These are phyloP conservation scores for Forpus xanthops DNA, from an alignment of 2,797 vertebrate genomes.

Conservation along the genomic window DNA sequence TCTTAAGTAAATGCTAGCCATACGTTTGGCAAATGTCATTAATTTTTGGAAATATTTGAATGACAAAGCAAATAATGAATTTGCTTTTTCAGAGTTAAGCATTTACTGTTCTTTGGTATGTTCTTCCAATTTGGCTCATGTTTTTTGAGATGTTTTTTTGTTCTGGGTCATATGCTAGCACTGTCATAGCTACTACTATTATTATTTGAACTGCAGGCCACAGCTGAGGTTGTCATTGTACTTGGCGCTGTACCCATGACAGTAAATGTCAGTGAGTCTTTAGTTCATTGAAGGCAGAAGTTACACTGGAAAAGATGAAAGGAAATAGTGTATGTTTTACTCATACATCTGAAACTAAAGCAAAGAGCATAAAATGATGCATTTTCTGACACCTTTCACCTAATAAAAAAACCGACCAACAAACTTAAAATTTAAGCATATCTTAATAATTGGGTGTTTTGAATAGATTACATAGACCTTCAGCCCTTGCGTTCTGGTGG, in stretches of 20 bases:
- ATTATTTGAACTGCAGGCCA: conserved; percentile 8
- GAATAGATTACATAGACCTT: not conserved
- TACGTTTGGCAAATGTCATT: not conserved
- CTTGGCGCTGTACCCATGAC: not conserved
- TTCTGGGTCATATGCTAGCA: conserved; percentile 13
- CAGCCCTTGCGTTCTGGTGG: not conserved
- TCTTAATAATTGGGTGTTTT: not conserved
- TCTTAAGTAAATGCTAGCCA: not conserved
- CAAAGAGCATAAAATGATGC: not conserved
- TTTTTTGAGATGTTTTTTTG: conserved; percentile 2
- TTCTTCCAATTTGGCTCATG: not conserved
- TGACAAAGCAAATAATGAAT: not conserved
- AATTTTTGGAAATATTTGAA: conserved; percentile 8
- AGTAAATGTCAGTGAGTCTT: conserved; percentile 22
- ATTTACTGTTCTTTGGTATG: not conserved
- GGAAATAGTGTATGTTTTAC: not conserved
- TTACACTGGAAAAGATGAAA: not conserved
- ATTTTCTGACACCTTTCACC: not conserved
- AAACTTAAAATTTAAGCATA: not conserved
- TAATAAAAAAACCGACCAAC: not conserved
- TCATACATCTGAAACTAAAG: not conserved
- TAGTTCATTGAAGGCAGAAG: not conserved
- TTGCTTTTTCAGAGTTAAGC: not conserved
- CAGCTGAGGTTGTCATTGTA: not conserved
- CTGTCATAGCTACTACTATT: conserved; percentile 13